Conservation (phyloP, 2,797 vertebrate species). For the Enteromius radiatus region DNA sequence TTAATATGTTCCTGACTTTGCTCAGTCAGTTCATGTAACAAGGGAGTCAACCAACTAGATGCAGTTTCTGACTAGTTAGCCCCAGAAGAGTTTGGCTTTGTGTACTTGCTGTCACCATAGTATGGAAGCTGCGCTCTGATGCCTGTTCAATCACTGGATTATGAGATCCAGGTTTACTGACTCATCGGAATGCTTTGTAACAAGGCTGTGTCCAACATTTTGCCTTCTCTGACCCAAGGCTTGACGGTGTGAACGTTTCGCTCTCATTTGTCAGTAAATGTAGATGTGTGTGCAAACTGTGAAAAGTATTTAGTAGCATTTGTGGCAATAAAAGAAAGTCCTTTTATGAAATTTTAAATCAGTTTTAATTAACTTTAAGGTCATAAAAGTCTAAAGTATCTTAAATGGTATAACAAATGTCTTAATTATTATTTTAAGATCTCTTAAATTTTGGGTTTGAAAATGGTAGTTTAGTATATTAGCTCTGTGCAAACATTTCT, state of each 20-base stretch:
- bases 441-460: background rate
- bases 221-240: background rate
- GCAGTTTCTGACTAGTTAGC: background rate
- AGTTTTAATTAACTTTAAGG: background rate
- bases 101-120: slow-evolving; percentile 14
- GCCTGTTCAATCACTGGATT: background rate
- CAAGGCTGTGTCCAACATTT: background rate
- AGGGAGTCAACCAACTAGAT: background rate
- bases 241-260: background rate
- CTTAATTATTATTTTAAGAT: background rate
- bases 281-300: background rate
- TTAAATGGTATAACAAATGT: background rate
- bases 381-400: background rate
- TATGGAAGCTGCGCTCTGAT: background rate
- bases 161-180: slow-evolving; percentile 9
- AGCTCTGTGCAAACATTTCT: too few relatives aligned
- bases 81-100: slow-evolving; percentile 8
- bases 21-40: background rate
- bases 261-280: background rate
- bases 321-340: background rate
- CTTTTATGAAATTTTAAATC: too few relatives aligned
- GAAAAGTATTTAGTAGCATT: background rate
- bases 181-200: background rate
- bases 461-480: background rate
- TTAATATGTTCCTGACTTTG: too few relatives aligned